Evolutionary conservation across 1,140 invertebrate species (phyloP).

Genomic region (Drosophila auraria): DNA sequence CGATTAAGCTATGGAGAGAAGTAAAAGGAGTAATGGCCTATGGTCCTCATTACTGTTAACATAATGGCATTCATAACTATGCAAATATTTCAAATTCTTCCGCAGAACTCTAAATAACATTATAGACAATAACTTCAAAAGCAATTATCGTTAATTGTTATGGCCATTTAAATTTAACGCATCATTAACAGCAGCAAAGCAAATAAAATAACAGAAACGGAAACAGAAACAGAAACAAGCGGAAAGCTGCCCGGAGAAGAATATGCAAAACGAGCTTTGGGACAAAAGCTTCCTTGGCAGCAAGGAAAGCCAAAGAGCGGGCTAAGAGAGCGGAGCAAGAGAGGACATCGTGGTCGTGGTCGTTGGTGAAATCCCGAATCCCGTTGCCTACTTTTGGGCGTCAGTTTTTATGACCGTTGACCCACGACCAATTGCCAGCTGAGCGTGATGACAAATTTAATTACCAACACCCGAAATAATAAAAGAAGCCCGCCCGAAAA

Average conservation of each 20-base stretch:
- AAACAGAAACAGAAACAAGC: constrained; percentile 24
- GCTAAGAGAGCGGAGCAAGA: constrained; percentile 18
- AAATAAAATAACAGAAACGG: constrained; percentile 37
- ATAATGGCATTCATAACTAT: constrained; percentile 40
- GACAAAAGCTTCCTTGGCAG: constrained; percentile 32
- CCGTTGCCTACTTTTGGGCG: constrained; percentile 67
- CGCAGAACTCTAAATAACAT: constrained; percentile 49
- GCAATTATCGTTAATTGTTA: constrained; percentile 81
- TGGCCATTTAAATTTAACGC: constrained; percentile 83
- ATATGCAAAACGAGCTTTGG: constrained; percentile 60
- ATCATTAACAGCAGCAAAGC: constrained; percentile 67
- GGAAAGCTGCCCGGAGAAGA: neutral
- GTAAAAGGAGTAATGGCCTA: constrained; percentile 12
- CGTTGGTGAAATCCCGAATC: constrained; percentile 22
- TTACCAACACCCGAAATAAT: constrained; percentile 62
- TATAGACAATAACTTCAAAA: constrained; percentile 76
- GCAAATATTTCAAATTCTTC: constrained; percentile 34
- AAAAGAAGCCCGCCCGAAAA: constrained; percentile 30
- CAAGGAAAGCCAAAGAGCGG: constrained; percentile 11
- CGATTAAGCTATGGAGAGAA: constrained; percentile 8
- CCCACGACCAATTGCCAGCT: constrained; percentile 54
- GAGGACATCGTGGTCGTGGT: constrained; percentile 2
- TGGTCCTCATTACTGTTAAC: neutral
- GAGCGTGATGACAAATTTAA: constrained; percentile 73
- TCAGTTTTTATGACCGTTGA: constrained; percentile 35